A percentile compares a stretch with the other conserved stretches of the same genome.
Evolutionary conservation across 2,888 invertebrate species (phyloP).

Genomic region (Drosophila demipolita): DNA sequence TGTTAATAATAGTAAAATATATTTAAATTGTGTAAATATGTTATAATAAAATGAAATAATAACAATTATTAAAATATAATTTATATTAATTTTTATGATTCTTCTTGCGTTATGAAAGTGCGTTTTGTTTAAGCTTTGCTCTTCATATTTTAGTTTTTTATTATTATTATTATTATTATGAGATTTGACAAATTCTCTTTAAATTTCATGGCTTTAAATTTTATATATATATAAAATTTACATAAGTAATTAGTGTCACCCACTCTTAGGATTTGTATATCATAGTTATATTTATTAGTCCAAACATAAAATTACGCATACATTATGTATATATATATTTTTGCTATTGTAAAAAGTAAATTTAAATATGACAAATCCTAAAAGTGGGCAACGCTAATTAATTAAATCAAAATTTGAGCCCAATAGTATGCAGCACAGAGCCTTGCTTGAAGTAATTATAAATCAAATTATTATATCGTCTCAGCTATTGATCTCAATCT

Average conservation of each 20-base stretch:
- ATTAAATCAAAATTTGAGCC: background rate
- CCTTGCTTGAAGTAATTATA: background rate
- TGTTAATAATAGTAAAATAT: background rate
- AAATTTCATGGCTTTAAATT: background rate
- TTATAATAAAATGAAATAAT: background rate
- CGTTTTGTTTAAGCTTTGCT: background rate
- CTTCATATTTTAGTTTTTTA: background rate
- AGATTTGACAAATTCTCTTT: background rate
- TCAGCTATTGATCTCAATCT: background rate
- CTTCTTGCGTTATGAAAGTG: background rate
- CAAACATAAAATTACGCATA: too few species aligned
- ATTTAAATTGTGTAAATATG: background rate
- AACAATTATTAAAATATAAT: background rate
- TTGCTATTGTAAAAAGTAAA: too few species aligned
- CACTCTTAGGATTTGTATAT: too few species aligned
- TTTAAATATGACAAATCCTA: too few species aligned
- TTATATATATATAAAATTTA: background rate
- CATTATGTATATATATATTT: too few species aligned
- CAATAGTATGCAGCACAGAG: constrained; percentile 21
- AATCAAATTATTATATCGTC: background rate
- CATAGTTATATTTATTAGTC: too few species aligned
- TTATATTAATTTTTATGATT: background rate
- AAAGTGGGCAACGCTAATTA: constrained; percentile 4
- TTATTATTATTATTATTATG: background rate
- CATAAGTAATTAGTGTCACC: too few species aligned